phyloP scores from a whole-genome alignment of 2,113 vertebrate genomes.

The Calidris pygmaea region DNA sequence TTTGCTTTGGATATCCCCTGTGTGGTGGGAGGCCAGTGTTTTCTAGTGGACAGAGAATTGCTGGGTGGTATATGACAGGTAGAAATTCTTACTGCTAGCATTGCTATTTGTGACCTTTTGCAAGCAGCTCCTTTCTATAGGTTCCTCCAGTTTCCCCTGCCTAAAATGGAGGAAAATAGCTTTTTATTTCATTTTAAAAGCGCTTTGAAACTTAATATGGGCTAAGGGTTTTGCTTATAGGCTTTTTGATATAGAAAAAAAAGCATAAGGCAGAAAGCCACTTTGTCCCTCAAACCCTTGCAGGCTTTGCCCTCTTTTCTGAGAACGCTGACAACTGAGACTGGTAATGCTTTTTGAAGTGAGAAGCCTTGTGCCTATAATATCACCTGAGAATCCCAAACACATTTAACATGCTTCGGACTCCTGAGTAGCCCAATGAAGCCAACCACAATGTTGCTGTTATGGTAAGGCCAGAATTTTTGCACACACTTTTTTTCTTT shows the following conservation, averaged over 20 bases:
- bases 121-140: background rate
- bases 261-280: background rate
- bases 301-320: background rate
- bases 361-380: background rate
- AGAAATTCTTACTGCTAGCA: background rate
- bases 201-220: background rate
- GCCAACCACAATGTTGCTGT: conserved; percentile 44
- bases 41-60: background rate
- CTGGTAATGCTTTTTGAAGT: background rate
- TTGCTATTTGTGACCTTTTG: background rate
- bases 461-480: conserved; percentile 14
- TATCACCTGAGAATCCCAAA: conserved; percentile 8
- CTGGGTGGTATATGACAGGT: background rate
- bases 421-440: background rate
- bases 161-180: background rate
- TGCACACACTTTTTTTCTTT: background rate
- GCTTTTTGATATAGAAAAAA: background rate
- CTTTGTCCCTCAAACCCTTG: background rate
- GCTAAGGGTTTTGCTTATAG: background rate
- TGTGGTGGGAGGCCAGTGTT: background rate
- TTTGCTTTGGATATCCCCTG: background rate
- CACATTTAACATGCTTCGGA: background rate
- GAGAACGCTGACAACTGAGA: background rate
- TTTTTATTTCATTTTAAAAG: background rate
- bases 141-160: background rate